Evolutionary conservation across 2,113 vertebrate species (phyloP).

Genomic region (Regulus satrapa): DNA sequence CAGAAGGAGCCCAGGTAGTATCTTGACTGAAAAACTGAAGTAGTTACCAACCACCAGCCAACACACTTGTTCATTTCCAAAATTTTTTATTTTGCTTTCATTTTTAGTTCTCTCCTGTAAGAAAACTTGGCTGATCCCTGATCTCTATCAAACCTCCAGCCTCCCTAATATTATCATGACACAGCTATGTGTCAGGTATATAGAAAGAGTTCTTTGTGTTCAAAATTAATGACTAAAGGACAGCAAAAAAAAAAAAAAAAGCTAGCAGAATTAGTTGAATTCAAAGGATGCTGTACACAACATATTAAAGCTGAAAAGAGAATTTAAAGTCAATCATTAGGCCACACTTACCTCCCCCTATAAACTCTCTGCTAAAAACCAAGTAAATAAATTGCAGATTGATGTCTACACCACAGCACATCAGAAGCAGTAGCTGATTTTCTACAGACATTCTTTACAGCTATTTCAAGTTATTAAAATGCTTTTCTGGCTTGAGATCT

Average conservation of each 20-base stretch:
- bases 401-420: not conserved
- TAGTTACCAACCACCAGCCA: not conserved
- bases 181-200: not conserved
- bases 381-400: not conserved
- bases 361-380: not conserved
- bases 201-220: not conserved
- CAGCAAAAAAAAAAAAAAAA: no score
- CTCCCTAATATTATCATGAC: not conserved
- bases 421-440: not conserved
- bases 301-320: not conserved
- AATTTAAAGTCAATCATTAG: not conserved
- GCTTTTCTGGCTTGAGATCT: not conserved
- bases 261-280: not conserved
- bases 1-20: not conserved
- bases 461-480: not conserved
- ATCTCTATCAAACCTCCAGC: not conserved
- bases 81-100: not conserved
- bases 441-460: not conserved
- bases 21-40: not conserved
- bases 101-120: not conserved
- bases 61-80: not conserved
- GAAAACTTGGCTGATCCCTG: not conserved
- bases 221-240: not conserved
- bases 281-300: not conserved
- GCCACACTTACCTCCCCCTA: not conserved